Evolutionary conservation across 2,113 vertebrate species (phyloP).

Genomic region (Sylvia atricapilla): DNA sequence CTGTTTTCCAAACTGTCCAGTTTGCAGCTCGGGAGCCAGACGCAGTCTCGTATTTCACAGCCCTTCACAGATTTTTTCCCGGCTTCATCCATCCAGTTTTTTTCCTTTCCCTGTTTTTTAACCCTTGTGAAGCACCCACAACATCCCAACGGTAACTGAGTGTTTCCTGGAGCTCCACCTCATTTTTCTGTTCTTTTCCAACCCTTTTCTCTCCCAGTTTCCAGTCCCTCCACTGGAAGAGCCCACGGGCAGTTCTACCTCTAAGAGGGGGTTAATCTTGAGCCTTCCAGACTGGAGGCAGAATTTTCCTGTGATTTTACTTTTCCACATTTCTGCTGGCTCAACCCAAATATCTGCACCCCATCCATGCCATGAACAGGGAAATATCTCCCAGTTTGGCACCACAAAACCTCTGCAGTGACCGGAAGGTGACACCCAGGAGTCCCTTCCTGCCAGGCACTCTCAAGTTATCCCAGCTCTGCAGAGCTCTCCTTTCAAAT

Average conservation of each 20-base stretch:
- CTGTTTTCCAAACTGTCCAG: background rate
- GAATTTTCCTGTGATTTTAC: background rate
- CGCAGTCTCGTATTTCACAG: background rate
- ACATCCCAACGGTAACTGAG: rapidly evolving
- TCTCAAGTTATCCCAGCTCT: background rate
- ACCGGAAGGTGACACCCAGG: background rate
- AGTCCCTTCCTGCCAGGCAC: background rate
- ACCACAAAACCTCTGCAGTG: rapidly evolving
- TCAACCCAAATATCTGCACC: background rate
- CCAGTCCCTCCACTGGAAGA: background rate
- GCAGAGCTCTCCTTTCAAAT: background rate
- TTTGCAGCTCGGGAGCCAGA: background rate
- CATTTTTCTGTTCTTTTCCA: background rate
- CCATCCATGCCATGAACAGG: rapidly evolving
- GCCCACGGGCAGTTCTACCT: background rate
- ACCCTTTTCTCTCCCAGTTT: background rate
- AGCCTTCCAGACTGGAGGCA: background rate
- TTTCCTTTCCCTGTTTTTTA: background rate
- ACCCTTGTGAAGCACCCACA: background rate
- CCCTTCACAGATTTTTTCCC: background rate
- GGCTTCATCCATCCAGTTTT: background rate
- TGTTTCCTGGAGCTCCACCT: background rate
- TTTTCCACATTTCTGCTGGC: background rate
- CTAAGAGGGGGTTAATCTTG: background rate
- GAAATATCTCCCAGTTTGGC: background rate